Base-by-base conservation (phyloP, 2,888 invertebrate species). In the Drosophila kokeensis region DNA sequence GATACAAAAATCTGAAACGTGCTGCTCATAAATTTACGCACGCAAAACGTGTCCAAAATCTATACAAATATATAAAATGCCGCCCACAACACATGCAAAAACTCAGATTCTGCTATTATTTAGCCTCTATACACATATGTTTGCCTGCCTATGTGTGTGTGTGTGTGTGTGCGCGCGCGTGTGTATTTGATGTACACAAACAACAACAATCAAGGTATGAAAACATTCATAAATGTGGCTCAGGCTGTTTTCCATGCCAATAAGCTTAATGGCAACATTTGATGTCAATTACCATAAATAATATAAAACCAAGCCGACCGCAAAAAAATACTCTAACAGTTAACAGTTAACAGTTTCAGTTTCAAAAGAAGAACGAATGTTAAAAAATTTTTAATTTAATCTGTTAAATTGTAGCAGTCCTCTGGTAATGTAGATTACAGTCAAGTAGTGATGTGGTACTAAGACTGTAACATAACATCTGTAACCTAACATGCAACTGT, bases 251-350 rank as follows among this genome's bases (percentile, higher is more conserved):
- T 89, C 87, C 89, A 81, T 77, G 69, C 74, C 90, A 90, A 90
- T 89, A 83, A 78, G 84, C 82, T 74, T 90, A 87, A 81, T 83
- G 84, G 73, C 77, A 72, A 76, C 87, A 82, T 90, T 86, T 86
- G 79, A 88, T 87, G 87, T 72, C 89, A 84, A 90, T 90, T 90
- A 90, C 77, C 90, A 87, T 87, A 90, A 90, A 83, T 81, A 73
- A 66, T 60, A 29, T 15, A 7, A 24, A 18, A 15, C 45, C 10
- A 11, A 11, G 13, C 2, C 48, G 50, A 49, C 2, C 58, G 42
- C 48, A 38, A 18, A 2, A 8, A 15, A 68, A 79, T 74, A 36
- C 79, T 1, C 76, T 45, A 7, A 32, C 32, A 32, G 11, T 32
- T 24, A 7, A 32, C 10, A 32, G 11, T 32, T 45, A 13, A 32